Conservation (phyloP, 2,888 invertebrate genomes). For the Cinara cedri region DNA sequence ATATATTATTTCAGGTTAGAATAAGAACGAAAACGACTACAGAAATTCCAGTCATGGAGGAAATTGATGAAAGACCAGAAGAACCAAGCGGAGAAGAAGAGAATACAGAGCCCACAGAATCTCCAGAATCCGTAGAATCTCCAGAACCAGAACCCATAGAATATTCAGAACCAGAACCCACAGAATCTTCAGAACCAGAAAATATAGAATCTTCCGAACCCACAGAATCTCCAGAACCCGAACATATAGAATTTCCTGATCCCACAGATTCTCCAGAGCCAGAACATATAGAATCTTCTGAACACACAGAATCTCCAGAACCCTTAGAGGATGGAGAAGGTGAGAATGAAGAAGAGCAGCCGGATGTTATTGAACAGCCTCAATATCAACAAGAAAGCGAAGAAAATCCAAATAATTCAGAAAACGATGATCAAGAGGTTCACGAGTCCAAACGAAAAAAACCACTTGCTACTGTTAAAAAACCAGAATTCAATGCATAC, state of each 20-base stretch:
- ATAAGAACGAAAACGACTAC: conserved; percentile 42
- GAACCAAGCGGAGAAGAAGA: conserved; percentile 41
- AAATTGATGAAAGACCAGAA: conserved; percentile 40
- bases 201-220: not conserved
- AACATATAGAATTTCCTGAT: not conserved
- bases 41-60: conserved; percentile 48
- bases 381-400: conserved; percentile 21
- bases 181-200: not conserved
- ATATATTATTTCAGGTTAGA: conserved; percentile 22
- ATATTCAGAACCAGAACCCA: not conserved
- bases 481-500: conserved; percentile 1
- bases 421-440: conserved; percentile 38
- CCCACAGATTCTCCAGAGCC: not conserved
- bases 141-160: conserved; percentile 7
- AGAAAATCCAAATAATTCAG: conserved; percentile 24
- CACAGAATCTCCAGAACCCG: not conserved
- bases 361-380: not conserved
- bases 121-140: not conserved
- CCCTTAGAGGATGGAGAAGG: not conserved
- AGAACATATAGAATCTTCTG: not conserved
- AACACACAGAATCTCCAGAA: not conserved
- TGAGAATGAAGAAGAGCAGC: conserved; percentile 39
- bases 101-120: not conserved
- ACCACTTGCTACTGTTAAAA: not conserved
- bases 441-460: conserved; percentile 34